A percentile compares a stretch with the other conserved stretches of the same genome.
Conservation (phyloP, 2,888 invertebrate genomes). For the Gryllus longicercus region DNA sequence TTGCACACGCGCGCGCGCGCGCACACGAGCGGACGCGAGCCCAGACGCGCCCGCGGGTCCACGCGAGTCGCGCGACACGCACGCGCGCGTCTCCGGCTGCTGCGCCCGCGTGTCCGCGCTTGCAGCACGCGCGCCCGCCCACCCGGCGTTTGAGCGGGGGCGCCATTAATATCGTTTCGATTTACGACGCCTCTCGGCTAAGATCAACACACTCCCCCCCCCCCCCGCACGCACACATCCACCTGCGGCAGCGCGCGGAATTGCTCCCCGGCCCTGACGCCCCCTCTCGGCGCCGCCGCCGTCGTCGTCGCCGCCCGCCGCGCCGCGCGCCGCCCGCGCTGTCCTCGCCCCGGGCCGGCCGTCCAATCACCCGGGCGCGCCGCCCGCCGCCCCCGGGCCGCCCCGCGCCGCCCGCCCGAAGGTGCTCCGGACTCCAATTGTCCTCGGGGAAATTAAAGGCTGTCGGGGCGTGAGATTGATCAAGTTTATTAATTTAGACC, state of each 20-base stretch:
- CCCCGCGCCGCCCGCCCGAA: not conserved
- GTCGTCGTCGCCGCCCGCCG: not conserved
- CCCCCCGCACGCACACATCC: not conserved
- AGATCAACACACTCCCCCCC: not conserved
- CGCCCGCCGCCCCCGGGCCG: not conserved
- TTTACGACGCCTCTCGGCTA: conserved; percentile 6
- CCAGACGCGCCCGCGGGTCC: too few relatives aligned
- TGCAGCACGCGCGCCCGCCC: not conserved
- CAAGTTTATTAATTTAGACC: conserved; percentile 10
- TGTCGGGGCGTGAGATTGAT: conserved; percentile 17
- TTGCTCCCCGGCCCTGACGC: not conserved
- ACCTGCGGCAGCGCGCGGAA: not conserved
- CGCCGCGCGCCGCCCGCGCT: not conserved
- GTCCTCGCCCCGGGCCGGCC: conserved; percentile 4
- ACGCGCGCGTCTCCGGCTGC: not conserved
- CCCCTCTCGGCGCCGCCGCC: not conserved
- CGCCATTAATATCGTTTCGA: not conserved
- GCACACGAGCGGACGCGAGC: too few relatives aligned
- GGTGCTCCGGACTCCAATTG: conserved; percentile 17
- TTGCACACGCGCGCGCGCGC: too few relatives aligned
- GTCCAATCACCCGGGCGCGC: not conserved
- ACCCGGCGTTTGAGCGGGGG: not conserved
- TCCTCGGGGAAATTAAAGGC: conserved; percentile 8
- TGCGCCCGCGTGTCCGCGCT: too few relatives aligned
- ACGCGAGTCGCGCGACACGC: too few relatives aligned